A percentile compares a stretch with the other conserved stretches of the same genome.
phyloP scores from a whole-genome alignment of 1,140 invertebrate species.

The Drosophila tsacasi region DNA sequence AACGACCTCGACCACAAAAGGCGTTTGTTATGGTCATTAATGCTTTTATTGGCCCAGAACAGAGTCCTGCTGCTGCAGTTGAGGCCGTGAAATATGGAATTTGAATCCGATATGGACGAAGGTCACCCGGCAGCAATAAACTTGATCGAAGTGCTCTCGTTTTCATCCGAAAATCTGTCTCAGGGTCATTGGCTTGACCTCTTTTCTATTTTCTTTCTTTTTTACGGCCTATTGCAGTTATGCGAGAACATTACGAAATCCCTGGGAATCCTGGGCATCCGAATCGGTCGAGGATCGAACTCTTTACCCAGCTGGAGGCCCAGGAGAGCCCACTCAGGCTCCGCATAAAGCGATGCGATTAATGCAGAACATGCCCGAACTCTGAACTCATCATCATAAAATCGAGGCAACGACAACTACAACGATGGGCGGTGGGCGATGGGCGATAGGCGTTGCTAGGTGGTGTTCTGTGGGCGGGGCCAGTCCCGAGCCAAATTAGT shows the following conservation, averaged over 20 bases:
- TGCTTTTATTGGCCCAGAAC: constrained; percentile 75
- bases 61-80: constrained; percentile 74
- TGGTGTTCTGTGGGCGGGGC: constrained; percentile 9
- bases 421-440: constrained; percentile 4
- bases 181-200: constrained; percentile 45
- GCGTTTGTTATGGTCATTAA: constrained; percentile 82
- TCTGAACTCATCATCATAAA: constrained; percentile 83
- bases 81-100: constrained; percentile 76
- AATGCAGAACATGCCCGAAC: constrained; percentile 78
- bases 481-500: constrained; percentile 69
- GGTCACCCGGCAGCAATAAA: constrained; percentile 62
- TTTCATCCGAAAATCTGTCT: constrained; percentile 61
- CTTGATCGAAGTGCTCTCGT: constrained; percentile 72
- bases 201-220: constrained; percentile 14
- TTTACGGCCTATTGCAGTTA: constrained; percentile 48
- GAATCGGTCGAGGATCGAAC: constrained; percentile 42
- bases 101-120: constrained; percentile 63
- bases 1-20: constrained; percentile 77
- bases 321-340: constrained; percentile 11
- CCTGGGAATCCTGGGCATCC: constrained; percentile 50
- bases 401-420: constrained; percentile 67
- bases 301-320: constrained; percentile 40
- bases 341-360: constrained; percentile 60
- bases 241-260: constrained; percentile 60
- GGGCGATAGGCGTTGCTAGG: not conserved